A percentile compares a stretch with the other conserved stretches of the same genome.
Evolutionary conservation across 30 jellyfish, hydroid and myxozoan species (phyloP).

Genomic region (Pseudorhiza aurosa): DNA sequence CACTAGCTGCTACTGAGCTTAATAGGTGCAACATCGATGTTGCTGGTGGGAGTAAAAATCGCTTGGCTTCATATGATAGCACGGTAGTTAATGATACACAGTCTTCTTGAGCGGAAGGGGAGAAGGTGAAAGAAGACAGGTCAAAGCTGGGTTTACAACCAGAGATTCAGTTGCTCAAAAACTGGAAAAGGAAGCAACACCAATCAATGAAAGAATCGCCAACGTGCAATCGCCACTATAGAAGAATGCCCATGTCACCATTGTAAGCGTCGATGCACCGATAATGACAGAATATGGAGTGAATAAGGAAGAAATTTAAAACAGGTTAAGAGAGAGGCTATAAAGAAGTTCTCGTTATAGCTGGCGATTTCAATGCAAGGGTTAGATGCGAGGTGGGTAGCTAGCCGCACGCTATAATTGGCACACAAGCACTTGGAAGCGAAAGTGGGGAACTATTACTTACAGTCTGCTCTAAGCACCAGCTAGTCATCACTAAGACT

Average conservation of each 20-base stretch:
- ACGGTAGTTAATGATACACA: constrained; percentile 34
- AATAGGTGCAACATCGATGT: constrained; percentile 15
- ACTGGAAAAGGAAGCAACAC: constrained; percentile 6
- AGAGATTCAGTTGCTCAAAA: neutral
- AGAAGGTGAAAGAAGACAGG: constrained; percentile 10
- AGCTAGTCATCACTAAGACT: constrained; percentile 39
- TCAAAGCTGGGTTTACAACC: constrained; percentile 38
- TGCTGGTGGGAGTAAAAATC: constrained; percentile 36
- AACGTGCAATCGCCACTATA: constrained; percentile 4
- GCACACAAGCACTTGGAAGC: constrained; percentile 27
- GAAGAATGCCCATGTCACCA: constrained; percentile 5
- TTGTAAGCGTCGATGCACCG: constrained; percentile 39
- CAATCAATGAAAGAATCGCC: constrained; percentile 25
- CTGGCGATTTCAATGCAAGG: constrained; percentile 33
- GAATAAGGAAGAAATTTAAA: constrained; percentile 2
- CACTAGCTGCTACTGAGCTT: constrained; percentile 35
- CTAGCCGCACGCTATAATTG: constrained; percentile 28
- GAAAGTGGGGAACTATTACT: constrained; percentile 38
- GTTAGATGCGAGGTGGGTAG: constrained; percentile 17
- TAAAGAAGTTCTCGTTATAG: constrained; percentile 5
- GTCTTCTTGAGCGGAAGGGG: constrained; percentile 51
- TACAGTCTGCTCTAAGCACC: constrained; percentile 32
- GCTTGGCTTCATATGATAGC: constrained; percentile 12
- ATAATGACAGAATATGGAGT: constrained; percentile 34
- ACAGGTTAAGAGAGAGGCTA: neutral